Evolutionary conservation across 2,888 invertebrate genomes (phyloP).

Genomic region (Drosophila pegasa): DNA sequence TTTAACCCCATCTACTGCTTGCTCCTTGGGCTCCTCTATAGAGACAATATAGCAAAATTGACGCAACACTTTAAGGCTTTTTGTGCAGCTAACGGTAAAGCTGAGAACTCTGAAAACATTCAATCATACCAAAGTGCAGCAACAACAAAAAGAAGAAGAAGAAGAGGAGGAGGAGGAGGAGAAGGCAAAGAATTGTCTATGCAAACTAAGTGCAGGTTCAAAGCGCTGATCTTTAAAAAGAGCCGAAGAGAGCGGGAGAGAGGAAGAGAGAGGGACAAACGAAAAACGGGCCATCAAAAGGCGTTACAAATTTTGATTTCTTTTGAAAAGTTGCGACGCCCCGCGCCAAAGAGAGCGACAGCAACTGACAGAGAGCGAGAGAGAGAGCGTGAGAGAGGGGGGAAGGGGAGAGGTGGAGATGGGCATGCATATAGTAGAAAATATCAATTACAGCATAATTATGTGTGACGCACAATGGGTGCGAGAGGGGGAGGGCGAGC

Average conservation of each 20-base stretch:
- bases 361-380: conserved; percentile 21
- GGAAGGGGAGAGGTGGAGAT: conserved; percentile 2
- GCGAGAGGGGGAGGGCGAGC: conserved; percentile 18
- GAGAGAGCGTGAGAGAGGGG: neutral
- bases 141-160: conserved; percentile 18
- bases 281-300: conserved; percentile 68
- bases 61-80: conserved; percentile 28
- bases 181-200: conserved; percentile 54
- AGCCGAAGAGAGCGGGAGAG: neutral
- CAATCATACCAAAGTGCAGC: conserved; percentile 53
- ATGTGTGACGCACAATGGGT: conserved; percentile 71
- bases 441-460: conserved; percentile 81
- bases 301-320: conserved; percentile 80
- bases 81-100: conserved; percentile 49
- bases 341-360: conserved; percentile 33
- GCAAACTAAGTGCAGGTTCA: conserved; percentile 74
- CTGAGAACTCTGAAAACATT: conserved; percentile 55
- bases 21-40: conserved; percentile 4
- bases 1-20: neutral
- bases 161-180: conserved; percentile 3
- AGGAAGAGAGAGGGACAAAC: conserved; percentile 7
- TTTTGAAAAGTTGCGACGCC: conserved; percentile 76
- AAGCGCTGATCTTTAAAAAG: conserved; percentile 32
- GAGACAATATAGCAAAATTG: conserved; percentile 50
- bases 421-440: conserved; percentile 46